Evolutionary conservation across 2,797 vertebrate species (phyloP).

Genomic region (Ctenopoma multispine): DNA sequence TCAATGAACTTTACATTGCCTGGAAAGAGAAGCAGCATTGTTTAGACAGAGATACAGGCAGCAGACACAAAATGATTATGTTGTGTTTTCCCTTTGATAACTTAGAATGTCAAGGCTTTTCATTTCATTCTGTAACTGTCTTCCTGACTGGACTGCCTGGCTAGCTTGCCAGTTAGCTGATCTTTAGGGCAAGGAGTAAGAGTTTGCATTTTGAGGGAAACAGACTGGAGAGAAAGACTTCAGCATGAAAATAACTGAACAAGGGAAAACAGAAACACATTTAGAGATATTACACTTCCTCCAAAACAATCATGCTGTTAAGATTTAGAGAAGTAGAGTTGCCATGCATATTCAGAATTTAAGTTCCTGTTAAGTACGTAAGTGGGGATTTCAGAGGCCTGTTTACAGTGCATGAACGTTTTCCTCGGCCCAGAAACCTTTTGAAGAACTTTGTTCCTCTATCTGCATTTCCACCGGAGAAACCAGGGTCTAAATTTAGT

Average conservation of each 20-base stretch:
- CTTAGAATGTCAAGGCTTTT: slow-evolving; percentile 69
- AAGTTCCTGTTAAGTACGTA: background rate
- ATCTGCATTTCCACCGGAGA: too few relatives aligned
- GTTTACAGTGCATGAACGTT: too few relatives aligned
- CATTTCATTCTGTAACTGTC: slow-evolving; percentile 55
- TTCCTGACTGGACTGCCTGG: slow-evolving; percentile 53
- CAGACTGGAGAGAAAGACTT: slow-evolving; percentile 25
- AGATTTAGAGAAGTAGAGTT: background rate
- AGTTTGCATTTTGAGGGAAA: slow-evolving; percentile 85
- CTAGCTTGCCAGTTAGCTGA: slow-evolving; percentile 50
- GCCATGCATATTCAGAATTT: background rate
- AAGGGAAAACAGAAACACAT: slow-evolving; percentile 7
- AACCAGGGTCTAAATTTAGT: too few relatives aligned
- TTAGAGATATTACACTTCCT: slow-evolving; percentile 3
- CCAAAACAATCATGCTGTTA: slow-evolving; percentile 5
- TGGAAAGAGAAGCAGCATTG: slow-evolving; percentile 81
- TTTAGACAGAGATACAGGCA: slow-evolving; percentile 66
- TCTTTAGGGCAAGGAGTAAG: slow-evolving; percentile 72
- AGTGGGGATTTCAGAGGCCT: too few relatives aligned
- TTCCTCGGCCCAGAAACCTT: too few relatives aligned
- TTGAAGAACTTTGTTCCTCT: too few relatives aligned
- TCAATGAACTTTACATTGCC: slow-evolving; percentile 98
- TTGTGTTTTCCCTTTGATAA: slow-evolving; percentile 77
- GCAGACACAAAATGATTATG: slow-evolving; percentile 65
- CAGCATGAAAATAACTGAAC: background rate